Base-by-base conservation (phyloP, 37 sponge, comb jelly and placozoan genomes). In the Eunapius fragilis region DNA sequence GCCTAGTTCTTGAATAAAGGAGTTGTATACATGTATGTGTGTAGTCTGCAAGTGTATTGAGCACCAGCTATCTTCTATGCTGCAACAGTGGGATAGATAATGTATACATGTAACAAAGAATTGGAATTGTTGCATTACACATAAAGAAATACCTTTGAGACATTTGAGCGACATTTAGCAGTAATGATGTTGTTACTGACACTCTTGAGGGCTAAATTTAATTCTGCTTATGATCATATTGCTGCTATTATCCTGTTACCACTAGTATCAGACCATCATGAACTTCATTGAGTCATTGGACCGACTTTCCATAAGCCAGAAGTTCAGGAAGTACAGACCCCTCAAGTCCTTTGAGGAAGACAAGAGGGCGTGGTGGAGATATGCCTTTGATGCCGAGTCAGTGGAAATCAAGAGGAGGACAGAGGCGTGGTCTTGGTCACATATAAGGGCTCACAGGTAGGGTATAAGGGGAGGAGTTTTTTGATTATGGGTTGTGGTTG, bases 391-490 rank as follows among this genome's bases (percentile, higher is more conserved):
- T 69, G 82, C 86, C 37, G 85, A 92, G n/a, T 28, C 84, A 34
- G 91, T 89, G 74, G 78, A 85, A 10, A 91, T 94, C 30, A 82
- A 80, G 80, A 83, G 91, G 49, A 90, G 73, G 68, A 58, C 74
- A 25, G 27, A 76, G 49, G 82, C 82, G 82, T 90, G 91, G 91
- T 94, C 94, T 6, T 94, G 94, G 94, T 76, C 25, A 67, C 94
- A 90, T 86, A 94, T 94, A 37, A 90, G 90, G 67, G 69, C 84
- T 41, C 91, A 90, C 86, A 94, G 94, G 94, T 94, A 33, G 3
- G 73, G 7, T 4, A 45, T 4, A 45, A 45, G 47, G 47, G 47
- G 58, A 58, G 58, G 58, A 58, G 22, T 58, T 41, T 0, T 58
- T 12, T 10, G 58, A 2, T 10, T 58, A 58, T 58, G 58, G 19